phyloP scores from a whole-genome alignment of 2,113 vertebrate genomes.

The Chelonoidis abingdonii region DNA sequence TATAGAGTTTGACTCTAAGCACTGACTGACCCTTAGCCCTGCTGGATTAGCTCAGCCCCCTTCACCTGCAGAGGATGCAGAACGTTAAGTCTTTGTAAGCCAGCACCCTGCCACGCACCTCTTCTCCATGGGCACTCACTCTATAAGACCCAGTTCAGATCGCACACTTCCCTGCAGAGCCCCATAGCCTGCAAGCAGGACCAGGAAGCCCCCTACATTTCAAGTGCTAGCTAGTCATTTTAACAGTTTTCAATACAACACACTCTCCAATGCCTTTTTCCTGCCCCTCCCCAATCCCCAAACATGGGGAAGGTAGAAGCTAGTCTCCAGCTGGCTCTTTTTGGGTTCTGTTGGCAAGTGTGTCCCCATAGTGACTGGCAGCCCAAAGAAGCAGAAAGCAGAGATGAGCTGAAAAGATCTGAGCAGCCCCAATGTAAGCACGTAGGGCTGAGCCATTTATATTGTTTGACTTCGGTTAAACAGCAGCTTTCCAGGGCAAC shows the following conservation, averaged over 20 bases:
- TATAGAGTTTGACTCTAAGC: background rate
- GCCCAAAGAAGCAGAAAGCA: background rate
- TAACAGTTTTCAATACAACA: background rate
- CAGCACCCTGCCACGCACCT: background rate
- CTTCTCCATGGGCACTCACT: background rate
- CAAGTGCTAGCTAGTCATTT: background rate
- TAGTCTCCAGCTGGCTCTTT: background rate
- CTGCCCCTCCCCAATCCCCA: background rate
- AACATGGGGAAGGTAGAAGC: background rate
- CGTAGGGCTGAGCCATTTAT: background rate
- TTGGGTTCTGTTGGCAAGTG: background rate
- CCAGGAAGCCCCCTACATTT: background rate
- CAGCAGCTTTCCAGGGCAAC: slow-evolving; percentile 26
- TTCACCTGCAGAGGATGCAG: background rate
- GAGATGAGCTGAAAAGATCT: background rate
- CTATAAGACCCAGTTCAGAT: background rate
- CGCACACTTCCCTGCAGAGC: background rate
- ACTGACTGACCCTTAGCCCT: background rate
- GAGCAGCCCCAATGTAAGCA: background rate
- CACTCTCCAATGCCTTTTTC: background rate
- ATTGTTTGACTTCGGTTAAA: background rate
- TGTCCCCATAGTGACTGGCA: background rate
- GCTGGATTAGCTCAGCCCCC: background rate
- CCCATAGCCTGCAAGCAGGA: background rate
- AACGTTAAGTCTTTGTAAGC: background rate